A percentile compares a stretch with the other conserved stretches of the same genome.
Evolutionary conservation across 2,113 vertebrate genomes (phyloP).

Genomic region (zebrafish (Danio rerio)): GRCz12tu NC_133176.1:33454501-33455000

Average conservation of each 20-base stretch:
- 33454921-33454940: neutral
- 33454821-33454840: constrained; percentile 12
- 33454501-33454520: no score
- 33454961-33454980: no score
- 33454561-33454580: neutral
- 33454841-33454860: constrained; percentile 6
- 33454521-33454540: neutral
- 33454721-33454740: constrained; percentile 23
- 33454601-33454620: constrained; percentile 49
- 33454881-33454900: neutral
- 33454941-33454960: neutral
- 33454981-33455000: no score
- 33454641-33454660: constrained; percentile 12
- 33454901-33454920: neutral
- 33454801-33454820: constrained; percentile 8
- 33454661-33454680: constrained; percentile 23
- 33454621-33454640: constrained; percentile 37
- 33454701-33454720: constrained; percentile 18
- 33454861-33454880: constrained; percentile 1
- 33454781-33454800: constrained; percentile 24
- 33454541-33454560: neutral
- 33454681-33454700: neutral
- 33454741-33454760: neutral
- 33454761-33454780: constrained; percentile 31
- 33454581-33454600: neutral